Base-by-base conservation (phyloP, 2,797 vertebrate genomes). In the Mus spretus region DNA sequence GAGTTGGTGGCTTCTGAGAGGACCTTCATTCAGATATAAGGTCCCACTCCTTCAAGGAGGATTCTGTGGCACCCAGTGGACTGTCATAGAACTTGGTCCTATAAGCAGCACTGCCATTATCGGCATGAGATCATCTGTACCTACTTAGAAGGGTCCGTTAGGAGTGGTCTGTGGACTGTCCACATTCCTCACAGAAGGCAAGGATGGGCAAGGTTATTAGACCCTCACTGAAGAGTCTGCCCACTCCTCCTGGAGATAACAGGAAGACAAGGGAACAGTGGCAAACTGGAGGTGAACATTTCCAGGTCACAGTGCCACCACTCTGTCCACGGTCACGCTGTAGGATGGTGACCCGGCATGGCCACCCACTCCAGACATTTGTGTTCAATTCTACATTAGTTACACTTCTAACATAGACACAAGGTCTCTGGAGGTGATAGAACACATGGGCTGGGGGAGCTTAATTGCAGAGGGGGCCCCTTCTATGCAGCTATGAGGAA, bases 41-140 rank as follows among this genome's bases (percentile, higher is more conserved):
- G 57, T 22, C 24, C 17, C 78, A 53, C 37, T 67, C 34, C 74
- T 80, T 3, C 72, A n/a, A 59, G 37, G 14, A 67, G 50, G 31
- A 1, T 0, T 4, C 63, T 22, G 2, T 2, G 8, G 85, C 14
- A 3, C n/a, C 26, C 22, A 47, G 26, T 31, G n/a, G 8, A 37
- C n/a, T 26, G 20, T 55, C 53, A 37, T 28, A 40, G 67, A 87
- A 55, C 63, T 70, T 86, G 63, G 19, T 24, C 44, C 83, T 65
- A 24, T 53, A 14, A 53, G 63, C 28, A 86, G 67, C 70, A 37
- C 12, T 53, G 47, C 47, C 28, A 8, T 19, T 22, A 5, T 26
- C 13, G 14, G 34, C 12, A 14, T 50, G 28, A 67, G 20, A 53
- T n/a, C 44, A n/a, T 70, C 65, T 72, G 63, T 9, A 26, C 31